Percentiles rank a stretch among this genome's conserved stretches.
These are phyloP conservation scores for Drosophila baimaii DNA, from an alignment of 1,140 invertebrate genomes.

Conservation along the genomic window DNA sequence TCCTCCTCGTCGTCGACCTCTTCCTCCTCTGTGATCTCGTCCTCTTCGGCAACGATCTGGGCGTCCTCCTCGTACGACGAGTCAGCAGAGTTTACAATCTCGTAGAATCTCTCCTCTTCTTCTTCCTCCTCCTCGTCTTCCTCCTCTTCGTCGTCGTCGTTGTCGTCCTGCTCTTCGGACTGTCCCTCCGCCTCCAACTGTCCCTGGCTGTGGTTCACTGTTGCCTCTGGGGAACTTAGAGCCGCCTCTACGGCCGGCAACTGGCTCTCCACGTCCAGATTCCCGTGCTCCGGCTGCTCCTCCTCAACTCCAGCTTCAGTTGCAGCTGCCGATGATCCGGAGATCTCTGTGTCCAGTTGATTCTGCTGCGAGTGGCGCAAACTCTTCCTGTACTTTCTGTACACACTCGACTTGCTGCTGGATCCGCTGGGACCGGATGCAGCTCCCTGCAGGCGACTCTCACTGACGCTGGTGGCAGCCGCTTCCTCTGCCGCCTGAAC, in stretches of 20 bases:
- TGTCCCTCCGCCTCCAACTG: conserved; percentile 32
- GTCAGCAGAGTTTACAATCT: conserved; percentile 71
- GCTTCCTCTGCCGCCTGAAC: conserved; percentile 1
- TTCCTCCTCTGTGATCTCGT: conserved; percentile 76
- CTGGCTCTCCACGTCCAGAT: conserved; percentile 39
- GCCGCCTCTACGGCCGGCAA: conserved; percentile 18
- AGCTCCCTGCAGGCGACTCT: conserved; percentile 10
- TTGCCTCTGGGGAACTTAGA: conserved; percentile 9
- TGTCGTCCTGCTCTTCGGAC: conserved; percentile 50
- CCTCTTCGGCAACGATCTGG: conserved; percentile 75
- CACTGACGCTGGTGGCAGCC: conserved; percentile 15
- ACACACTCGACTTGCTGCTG: conserved; percentile 20
- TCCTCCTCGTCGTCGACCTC: conserved; percentile 73
- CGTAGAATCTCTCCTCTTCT: conserved; percentile 72
- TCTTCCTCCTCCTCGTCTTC: conserved; percentile 66
- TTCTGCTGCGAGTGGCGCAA: conserved; percentile 30
- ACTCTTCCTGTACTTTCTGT: conserved; percentile 24
- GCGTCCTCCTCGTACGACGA: conserved; percentile 77
- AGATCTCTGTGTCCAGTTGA: conserved; percentile 15
- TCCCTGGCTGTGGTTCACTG: conserved; percentile 4
- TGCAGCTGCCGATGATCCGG: not conserved
- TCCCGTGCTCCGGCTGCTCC: conserved; percentile 16
- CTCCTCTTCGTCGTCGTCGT: conserved; percentile 61
- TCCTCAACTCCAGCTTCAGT: conserved; percentile 21
- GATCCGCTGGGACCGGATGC: conserved; percentile 9